phyloP scores from a whole-genome alignment of 92 coral and sea anemone species.

The Epizoanthus rinbou region DNA sequence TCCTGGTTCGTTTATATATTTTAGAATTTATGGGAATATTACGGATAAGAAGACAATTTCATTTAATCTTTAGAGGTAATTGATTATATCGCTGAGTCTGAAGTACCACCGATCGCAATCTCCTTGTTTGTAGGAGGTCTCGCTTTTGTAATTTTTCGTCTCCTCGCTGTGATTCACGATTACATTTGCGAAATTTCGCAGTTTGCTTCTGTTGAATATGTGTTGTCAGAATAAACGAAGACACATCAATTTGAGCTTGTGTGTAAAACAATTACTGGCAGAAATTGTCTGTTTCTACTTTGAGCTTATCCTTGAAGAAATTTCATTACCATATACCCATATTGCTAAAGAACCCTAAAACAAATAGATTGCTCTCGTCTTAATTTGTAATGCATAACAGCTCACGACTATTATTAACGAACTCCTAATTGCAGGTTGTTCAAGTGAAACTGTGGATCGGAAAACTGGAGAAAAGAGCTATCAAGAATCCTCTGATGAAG shows the following conservation, averaged over 20 bases:
- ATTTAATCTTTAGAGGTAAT: background rate
- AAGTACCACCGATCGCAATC: background rate
- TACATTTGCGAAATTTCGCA: background rate
- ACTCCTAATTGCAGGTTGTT: constrained; percentile 24
- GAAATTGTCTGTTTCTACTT: background rate
- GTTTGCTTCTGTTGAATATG: background rate
- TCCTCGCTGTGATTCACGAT: background rate
- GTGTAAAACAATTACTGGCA: constrained; percentile 10
- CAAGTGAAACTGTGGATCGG: background rate
- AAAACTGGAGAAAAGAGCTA: background rate
- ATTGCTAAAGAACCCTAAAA: constrained; percentile 29
- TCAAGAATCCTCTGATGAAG: too few species aligned
- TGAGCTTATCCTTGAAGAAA: background rate
- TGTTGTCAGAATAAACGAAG: background rate
- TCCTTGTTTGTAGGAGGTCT: background rate
- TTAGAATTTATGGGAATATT: background rate
- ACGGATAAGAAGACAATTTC: constrained; percentile 16
- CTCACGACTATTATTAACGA: background rate
- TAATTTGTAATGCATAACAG: constrained; percentile 3
- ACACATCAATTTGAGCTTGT: background rate
- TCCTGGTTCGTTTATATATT: too few species aligned
- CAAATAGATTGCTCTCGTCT: constrained; percentile 14
- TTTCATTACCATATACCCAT: constrained; percentile 38
- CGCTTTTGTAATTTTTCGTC: background rate
- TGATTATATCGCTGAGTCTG: background rate